Percentiles rank a stretch among this genome's conserved stretches.
phyloP scores from a whole-genome alignment of 2,797 vertebrate genomes.

The Cygnus olor region DNA sequence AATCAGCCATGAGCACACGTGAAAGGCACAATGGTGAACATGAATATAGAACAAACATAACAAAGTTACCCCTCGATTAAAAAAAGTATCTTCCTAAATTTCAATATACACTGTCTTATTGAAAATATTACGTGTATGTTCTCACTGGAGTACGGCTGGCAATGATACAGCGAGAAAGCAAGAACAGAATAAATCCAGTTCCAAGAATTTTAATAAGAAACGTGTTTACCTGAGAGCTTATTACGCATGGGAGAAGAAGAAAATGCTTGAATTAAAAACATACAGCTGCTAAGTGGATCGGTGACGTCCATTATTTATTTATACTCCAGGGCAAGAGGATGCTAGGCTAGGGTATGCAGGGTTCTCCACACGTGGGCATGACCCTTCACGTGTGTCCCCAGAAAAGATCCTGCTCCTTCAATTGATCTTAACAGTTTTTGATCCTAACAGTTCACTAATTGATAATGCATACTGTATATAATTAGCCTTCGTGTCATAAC shows the following conservation, averaged over 20 bases:
- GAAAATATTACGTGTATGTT: background rate
- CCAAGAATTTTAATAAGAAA: slow-evolving; percentile 57
- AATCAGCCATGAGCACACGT: background rate
- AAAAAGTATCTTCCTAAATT: background rate
- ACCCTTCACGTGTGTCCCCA: background rate
- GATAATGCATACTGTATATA: background rate
- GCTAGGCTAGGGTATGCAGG: slow-evolving; percentile 23
- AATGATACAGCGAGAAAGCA: background rate
- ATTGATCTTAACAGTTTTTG: slow-evolving; percentile 40
- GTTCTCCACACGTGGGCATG: background rate
- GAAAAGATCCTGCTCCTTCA: slow-evolving; percentile 30
- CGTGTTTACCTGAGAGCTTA: slow-evolving; percentile 52
- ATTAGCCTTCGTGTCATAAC: slow-evolving; percentile 9
- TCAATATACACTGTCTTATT: background rate
- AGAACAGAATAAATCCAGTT: background rate
- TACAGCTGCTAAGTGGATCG: slow-evolving; percentile 62
- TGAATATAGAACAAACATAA: rapidly evolving
- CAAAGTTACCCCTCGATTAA: background rate
- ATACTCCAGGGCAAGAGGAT: slow-evolving; percentile 45
- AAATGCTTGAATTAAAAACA: slow-evolving; percentile 26
- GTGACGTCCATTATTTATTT: slow-evolving; percentile 71
- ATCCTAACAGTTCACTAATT: slow-evolving; percentile 32
- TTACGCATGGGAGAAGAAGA: slow-evolving; percentile 51
- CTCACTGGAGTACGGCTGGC: background rate
- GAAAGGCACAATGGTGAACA: rapidly evolving